These are phyloP conservation scores for Pheucticus melanocephalus DNA, from an alignment of 2,113 vertebrate genomes.

Conservation along the genomic window DNA sequence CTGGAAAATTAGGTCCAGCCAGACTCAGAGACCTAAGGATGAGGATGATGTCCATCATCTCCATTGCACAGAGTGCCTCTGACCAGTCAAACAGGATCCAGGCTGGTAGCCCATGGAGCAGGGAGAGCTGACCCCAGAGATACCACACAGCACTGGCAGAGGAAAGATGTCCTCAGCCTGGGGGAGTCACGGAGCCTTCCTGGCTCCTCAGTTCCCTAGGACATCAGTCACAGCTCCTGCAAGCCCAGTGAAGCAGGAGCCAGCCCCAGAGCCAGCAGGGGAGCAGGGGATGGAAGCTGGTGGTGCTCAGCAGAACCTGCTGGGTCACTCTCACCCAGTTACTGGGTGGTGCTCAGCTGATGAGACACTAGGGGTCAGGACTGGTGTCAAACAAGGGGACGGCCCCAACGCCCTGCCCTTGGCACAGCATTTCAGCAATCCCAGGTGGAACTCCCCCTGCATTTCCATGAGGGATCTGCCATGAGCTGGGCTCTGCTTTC, in stretches of 20 bases:
- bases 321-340: neutral
- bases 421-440: neutral
- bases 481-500: neutral
- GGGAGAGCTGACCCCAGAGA: neutral
- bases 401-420: neutral
- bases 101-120: fast-evolving
- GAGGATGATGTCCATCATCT: neutral
- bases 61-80: neutral
- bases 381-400: neutral
- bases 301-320: neutral
- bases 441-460: neutral
- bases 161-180: neutral
- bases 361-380: neutral
- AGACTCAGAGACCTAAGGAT: neutral
- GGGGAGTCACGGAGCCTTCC: neutral
- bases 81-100: neutral
- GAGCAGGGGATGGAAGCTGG: neutral
- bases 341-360: neutral
- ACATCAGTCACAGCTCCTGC: neutral
- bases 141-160: neutral
- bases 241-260: neutral
- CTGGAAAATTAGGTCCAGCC: neutral
- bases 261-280: neutral
- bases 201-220: neutral
- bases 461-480: neutral